Conservation (phyloP, 2,113 vertebrate species). For the Gymnogyps californianus region DNA sequence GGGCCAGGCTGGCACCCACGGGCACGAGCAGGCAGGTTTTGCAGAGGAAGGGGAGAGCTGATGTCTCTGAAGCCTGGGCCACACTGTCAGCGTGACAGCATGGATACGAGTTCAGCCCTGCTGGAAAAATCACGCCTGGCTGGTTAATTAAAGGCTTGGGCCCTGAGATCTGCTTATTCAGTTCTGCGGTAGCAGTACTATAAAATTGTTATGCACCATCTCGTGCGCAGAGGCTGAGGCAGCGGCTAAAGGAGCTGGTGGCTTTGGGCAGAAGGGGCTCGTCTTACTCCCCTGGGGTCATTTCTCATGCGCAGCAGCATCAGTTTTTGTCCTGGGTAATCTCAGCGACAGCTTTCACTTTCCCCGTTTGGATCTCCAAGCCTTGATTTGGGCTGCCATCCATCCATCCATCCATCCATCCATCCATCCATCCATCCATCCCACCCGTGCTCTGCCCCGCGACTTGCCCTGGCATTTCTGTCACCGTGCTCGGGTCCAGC, state of each 20-base stretch:
- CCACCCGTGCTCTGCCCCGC: background rate
- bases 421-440: background rate
- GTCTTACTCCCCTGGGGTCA: background rate
- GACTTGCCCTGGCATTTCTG: background rate
- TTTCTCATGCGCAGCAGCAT: background rate
- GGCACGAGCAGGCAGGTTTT: background rate
- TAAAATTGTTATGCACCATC: background rate
- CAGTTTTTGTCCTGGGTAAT: background rate
- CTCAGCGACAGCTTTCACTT: background rate
- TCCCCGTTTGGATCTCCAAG: background rate
- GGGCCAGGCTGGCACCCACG: background rate
- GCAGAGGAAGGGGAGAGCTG: background rate
- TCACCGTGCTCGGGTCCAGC: rapidly evolving
- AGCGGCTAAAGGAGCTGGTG: background rate
- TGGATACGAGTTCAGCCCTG: background rate
- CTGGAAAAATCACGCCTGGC: background rate
- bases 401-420: background rate
- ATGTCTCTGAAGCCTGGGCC: background rate
- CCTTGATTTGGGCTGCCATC: background rate
- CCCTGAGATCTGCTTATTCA: background rate
- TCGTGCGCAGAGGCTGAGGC: background rate
- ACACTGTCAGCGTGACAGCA: rapidly evolving
- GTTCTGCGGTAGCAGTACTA: background rate
- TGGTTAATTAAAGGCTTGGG: background rate
- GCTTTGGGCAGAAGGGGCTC: background rate